A percentile compares a stretch with the other conserved stretches of the same genome.
Evolutionary conservation across 2,888 invertebrate species (phyloP).

Genomic region (Melieria crassipennis): DNA sequence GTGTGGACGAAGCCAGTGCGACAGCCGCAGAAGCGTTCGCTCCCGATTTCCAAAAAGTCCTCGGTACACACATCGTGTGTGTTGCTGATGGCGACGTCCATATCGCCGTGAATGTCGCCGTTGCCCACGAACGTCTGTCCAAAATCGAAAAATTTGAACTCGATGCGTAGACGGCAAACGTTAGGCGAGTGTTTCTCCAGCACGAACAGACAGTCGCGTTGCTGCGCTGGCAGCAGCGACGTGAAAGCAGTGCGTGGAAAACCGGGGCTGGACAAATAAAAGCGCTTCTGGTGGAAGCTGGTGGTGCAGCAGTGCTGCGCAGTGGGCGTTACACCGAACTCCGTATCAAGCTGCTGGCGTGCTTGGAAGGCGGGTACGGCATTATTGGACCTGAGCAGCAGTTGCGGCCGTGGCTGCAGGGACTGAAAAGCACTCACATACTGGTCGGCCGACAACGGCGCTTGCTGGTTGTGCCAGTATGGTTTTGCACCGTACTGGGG

Average conservation of each 20-base stretch:
- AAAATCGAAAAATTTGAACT: constrained; percentile 69
- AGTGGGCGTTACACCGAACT: neutral
- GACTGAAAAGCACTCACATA: constrained; percentile 36
- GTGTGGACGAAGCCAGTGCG: constrained; percentile 61
- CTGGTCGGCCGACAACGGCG: constrained; percentile 33
- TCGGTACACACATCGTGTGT: constrained; percentile 60
- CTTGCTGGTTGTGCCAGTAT: constrained; percentile 4
- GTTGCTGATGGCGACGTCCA: constrained; percentile 33
- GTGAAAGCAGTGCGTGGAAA: constrained; percentile 67
- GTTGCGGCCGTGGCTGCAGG: constrained; percentile 27
- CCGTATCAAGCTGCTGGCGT: neutral
- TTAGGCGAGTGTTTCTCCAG: constrained; percentile 67
- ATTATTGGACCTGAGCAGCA: neutral
- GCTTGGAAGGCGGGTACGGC: no score
- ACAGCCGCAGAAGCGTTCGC: constrained; percentile 70
- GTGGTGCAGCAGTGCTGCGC: constrained; percentile 61
- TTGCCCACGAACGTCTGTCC: constrained; percentile 54
- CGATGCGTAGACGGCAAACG: constrained; percentile 68
- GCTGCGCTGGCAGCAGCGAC: constrained; percentile 53
- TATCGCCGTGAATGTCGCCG: constrained; percentile 32
- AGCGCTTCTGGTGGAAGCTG: constrained; percentile 65
- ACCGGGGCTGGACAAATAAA: constrained; percentile 69
- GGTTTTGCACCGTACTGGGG: neutral
- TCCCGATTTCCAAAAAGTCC: constrained; percentile 70
- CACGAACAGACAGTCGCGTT: constrained; percentile 68